Conservation (phyloP, 2,113 vertebrate genomes). For the Piaya cayana region DNA sequence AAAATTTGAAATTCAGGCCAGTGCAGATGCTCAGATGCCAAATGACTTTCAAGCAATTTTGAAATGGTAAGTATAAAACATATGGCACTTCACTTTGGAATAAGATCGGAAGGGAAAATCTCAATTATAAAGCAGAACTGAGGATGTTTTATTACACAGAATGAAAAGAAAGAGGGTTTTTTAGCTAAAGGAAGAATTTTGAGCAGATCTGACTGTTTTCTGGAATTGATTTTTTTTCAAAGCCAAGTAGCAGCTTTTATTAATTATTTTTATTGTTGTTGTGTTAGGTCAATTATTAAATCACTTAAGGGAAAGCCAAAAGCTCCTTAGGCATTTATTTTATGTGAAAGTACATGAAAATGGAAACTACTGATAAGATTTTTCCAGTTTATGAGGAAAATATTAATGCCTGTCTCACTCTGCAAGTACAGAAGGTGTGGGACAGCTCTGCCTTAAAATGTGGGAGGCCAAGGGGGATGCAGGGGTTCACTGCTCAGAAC, state of each 20-base stretch:
- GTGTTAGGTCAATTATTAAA: neutral
- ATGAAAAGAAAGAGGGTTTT: neutral
- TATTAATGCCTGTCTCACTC: neutral
- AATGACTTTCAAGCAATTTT: slow-evolving; percentile 2
- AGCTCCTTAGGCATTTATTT: neutral
- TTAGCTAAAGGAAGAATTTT: neutral
- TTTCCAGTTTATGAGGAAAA: neutral
- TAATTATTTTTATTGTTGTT: neutral
- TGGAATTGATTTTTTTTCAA: neutral
- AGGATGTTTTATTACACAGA: neutral
- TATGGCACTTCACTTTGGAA: neutral
- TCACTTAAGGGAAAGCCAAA: neutral
- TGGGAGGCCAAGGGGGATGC: neutral
- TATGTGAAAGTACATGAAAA: neutral
- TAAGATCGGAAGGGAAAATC: neutral
- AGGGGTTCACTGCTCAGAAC: neutral
- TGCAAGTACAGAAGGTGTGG: neutral
- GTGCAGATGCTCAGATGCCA: slow-evolving; percentile 9
- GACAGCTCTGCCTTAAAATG: neutral
- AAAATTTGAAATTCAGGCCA: neutral
- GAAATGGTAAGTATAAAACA: neutral
- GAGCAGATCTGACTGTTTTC: neutral
- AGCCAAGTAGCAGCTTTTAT: neutral
- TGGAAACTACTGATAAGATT: neutral
- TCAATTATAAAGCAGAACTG: neutral